Evolutionary conservation across 2,888 invertebrate genomes (phyloP).

Genomic region (Cephus spinipes): DNA sequence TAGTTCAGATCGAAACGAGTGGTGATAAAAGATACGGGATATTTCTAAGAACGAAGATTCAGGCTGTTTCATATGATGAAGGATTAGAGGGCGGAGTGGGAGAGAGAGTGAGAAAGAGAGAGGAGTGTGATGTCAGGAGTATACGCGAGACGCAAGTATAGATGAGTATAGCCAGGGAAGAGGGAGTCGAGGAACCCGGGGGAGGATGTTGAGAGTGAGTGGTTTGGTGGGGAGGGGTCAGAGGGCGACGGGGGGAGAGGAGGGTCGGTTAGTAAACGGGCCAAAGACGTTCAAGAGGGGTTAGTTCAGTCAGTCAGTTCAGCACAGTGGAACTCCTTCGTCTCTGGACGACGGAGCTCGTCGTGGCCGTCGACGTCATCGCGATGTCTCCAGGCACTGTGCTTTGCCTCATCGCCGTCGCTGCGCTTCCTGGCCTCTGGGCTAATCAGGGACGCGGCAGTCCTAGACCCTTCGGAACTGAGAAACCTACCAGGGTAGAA

Average conservation of each 20-base stretch:
- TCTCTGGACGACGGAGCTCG: conserved; percentile 49
- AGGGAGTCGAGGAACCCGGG: conserved; percentile 29
- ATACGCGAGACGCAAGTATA: background rate
- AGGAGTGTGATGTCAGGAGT: conserved; percentile 25
- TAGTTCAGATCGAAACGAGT: background rate
- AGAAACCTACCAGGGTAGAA: conserved; percentile 54
- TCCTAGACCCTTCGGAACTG: conserved; percentile 55
- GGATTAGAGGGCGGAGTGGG: conserved; percentile 16
- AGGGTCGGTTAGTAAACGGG: conserved; percentile 1
- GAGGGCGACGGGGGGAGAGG: background rate
- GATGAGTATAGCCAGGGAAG: conserved; percentile 35
- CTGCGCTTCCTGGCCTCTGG: conserved; percentile 17
- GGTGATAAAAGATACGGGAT: background rate
- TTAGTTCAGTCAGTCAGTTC: conserved; percentile 16
- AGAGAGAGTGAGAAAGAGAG: conserved; percentile 24
- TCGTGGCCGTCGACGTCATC: conserved; percentile 23
- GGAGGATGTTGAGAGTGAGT: background rate
- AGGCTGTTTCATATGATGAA: background rate
- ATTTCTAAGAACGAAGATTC: background rate
- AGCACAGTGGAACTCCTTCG: conserved; percentile 55
- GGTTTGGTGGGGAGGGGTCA: background rate
- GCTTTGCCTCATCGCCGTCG: conserved; percentile 23
- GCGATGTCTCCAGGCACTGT: conserved; percentile 23
- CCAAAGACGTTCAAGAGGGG: conserved; percentile 18
- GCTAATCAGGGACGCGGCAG: conserved; percentile 34